These are phyloP conservation scores for Danaus melanippus DNA, from an alignment of 1,140 invertebrate species.

Conservation along the genomic window DNA sequence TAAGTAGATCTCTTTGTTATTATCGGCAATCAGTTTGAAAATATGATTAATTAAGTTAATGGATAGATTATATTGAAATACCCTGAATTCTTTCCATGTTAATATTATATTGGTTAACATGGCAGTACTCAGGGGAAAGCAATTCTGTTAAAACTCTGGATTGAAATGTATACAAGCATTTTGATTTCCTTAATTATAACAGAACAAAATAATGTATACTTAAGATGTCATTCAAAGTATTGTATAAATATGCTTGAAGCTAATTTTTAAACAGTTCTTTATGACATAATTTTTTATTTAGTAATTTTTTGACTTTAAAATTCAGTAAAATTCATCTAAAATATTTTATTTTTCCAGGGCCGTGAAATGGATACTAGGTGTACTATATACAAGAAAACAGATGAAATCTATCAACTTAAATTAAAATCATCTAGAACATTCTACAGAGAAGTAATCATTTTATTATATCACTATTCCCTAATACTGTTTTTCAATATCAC, in stretches of 20 bases:
- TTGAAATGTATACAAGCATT: constrained; percentile 28
- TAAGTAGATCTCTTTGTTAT: constrained; percentile 30
- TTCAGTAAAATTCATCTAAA: not conserved
- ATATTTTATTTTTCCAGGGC: constrained; percentile 63
- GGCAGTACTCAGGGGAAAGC: constrained; percentile 55
- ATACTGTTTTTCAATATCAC: constrained; percentile 17
- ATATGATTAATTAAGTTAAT: constrained; percentile 2
- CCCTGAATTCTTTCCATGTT: constrained; percentile 60
- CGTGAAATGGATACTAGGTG: constrained; percentile 94
- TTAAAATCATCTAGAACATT: constrained; percentile 97
- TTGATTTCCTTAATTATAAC: constrained; percentile 32
- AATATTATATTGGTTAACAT: constrained; percentile 25
- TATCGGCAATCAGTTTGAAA: constrained; percentile 1
- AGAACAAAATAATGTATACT: constrained; percentile 2
- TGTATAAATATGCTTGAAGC: not conserved
- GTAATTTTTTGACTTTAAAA: constrained; percentile 3
- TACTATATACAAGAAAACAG: constrained; percentile 98
- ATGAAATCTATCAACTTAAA: constrained; percentile 97
- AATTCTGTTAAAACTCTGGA: constrained; percentile 33
- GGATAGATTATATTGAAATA: constrained; percentile 5
- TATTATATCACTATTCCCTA: constrained; percentile 10
- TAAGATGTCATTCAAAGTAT: not conserved
- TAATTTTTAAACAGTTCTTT: constrained; percentile 2
- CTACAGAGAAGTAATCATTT: constrained; percentile 84
- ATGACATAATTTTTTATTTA: constrained; percentile 6